Percentiles rank a stretch among this genome's conserved stretches.
These are phyloP conservation scores for Dolomedes plantarius DNA, from an alignment of 2,888 invertebrate genomes.

Conservation along the genomic window DNA sequence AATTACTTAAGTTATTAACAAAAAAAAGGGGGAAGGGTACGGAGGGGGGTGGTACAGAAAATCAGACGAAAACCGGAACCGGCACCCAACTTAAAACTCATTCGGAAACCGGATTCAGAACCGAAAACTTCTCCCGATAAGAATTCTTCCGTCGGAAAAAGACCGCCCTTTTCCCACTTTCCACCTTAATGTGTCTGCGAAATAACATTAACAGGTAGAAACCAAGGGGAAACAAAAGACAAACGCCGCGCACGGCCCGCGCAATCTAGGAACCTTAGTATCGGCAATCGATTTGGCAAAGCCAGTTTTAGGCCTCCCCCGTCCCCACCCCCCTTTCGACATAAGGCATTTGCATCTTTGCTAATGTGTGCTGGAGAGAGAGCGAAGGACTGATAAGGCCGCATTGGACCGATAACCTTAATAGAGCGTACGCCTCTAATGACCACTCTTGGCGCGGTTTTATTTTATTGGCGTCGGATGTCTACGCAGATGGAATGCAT, in stretches of 20 bases:
- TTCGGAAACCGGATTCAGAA: background rate
- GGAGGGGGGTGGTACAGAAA: no score
- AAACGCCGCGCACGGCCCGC: no score
- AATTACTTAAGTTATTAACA: no score
- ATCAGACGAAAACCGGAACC: no score
- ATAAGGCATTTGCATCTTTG: conserved; percentile 5
- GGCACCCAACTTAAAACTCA: no score
- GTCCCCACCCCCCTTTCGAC: no score
- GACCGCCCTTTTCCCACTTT: background rate
- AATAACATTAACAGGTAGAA: background rate
- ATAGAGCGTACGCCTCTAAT: background rate
- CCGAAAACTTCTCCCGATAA: background rate
- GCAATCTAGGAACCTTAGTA: background rate
- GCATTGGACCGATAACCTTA: background rate
- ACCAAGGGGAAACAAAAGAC: background rate
- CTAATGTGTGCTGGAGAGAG: background rate
- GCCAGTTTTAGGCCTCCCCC: no score
- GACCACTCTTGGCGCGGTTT: background rate
- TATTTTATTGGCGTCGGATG: conserved; percentile 4
- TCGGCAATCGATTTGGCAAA: background rate
- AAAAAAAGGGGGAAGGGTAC: no score
- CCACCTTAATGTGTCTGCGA: background rate
- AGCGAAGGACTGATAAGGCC: background rate
- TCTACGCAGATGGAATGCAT: background rate
- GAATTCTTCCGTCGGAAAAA: conserved; percentile 2